Evolutionary conservation across 2,888 invertebrate genomes (phyloP).

Genomic region (Scaptomyza flava): DNA sequence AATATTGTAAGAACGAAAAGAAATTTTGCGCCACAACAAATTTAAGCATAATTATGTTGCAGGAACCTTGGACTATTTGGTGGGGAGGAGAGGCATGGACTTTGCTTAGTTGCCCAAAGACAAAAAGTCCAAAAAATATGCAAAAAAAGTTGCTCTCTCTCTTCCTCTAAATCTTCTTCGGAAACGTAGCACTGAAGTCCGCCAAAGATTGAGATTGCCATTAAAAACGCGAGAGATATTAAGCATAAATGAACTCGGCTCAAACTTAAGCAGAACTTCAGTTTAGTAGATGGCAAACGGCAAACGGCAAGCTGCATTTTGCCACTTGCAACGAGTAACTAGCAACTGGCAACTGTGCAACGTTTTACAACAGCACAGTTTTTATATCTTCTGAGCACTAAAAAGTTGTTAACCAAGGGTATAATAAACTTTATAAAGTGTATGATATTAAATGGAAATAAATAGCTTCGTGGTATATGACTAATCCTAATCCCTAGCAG

Average conservation of each 20-base stretch:
- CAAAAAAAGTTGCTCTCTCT: conserved; percentile 33
- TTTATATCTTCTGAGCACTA: not conserved
- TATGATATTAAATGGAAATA: not conserved
- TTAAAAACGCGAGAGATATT: conserved; percentile 72
- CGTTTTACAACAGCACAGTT: conserved; percentile 13
- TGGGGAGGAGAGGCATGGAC: not conserved
- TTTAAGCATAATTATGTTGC: conserved; percentile 78
- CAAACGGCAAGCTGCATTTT: conserved; percentile 18
- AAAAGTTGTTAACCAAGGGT: not conserved
- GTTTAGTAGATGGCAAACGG: conserved; percentile 29
- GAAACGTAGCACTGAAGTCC: conserved; percentile 30
- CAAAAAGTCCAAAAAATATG: conserved; percentile 33
- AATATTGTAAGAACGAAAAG: conserved; percentile 23
- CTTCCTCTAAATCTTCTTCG: not conserved
- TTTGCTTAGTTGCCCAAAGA: conserved; percentile 41
- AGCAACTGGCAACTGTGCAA: conserved; percentile 18
- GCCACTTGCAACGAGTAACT: conserved; percentile 14
- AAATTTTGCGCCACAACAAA: conserved; percentile 70
- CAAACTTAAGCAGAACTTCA: conserved; percentile 39
- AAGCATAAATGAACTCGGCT: conserved; percentile 70
- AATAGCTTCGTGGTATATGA: not conserved
- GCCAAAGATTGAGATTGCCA: conserved; percentile 52
- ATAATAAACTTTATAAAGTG: conserved; percentile 1
- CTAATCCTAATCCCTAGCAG: not conserved
- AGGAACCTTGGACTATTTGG: conserved; percentile 42